phyloP scores from a whole-genome alignment of 2,113 vertebrate genomes.

The Machaerirhynchus nigripectus region DNA sequence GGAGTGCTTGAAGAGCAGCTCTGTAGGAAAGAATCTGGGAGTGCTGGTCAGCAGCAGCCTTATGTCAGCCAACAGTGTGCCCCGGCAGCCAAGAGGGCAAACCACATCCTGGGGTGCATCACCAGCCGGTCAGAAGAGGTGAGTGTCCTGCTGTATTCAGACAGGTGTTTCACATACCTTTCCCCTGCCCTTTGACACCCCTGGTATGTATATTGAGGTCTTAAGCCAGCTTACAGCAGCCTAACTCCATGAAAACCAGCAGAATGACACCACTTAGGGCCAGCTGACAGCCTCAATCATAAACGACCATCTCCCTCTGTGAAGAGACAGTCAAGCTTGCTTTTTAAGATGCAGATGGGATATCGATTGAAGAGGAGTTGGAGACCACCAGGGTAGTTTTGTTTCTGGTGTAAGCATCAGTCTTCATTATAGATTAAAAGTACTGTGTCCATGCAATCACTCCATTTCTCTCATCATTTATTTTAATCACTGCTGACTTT shows the following conservation, averaged over 20 bases:
- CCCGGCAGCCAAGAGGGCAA: not conserved
- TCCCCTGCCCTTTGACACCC: not conserved
- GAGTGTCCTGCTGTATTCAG: not conserved
- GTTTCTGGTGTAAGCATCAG: not conserved
- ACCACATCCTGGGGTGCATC: not conserved
- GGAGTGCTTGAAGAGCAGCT: not conserved
- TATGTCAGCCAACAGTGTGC: not conserved
- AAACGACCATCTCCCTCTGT: not conserved
- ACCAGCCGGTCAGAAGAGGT: not conserved
- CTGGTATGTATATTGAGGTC: not conserved
- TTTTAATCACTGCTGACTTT: constrained; percentile 14
- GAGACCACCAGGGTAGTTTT: constrained; percentile 24
- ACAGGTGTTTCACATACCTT: constrained; percentile 3
- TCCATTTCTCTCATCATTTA: not conserved
- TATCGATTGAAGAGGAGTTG: not conserved
- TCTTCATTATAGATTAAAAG: not conserved
- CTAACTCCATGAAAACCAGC: not conserved
- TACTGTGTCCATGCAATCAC: not conserved
- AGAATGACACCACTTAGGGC: not conserved
- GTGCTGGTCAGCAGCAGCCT: not conserved
- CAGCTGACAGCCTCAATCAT: not conserved
- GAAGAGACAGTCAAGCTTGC: not conserved
- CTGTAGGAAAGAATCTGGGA: not conserved
- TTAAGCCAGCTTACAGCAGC: not conserved
- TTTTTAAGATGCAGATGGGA: constrained; percentile 8